Conservation (phyloP, 2,888 invertebrate species). For the Hofmannophila pseudospretella region DNA sequence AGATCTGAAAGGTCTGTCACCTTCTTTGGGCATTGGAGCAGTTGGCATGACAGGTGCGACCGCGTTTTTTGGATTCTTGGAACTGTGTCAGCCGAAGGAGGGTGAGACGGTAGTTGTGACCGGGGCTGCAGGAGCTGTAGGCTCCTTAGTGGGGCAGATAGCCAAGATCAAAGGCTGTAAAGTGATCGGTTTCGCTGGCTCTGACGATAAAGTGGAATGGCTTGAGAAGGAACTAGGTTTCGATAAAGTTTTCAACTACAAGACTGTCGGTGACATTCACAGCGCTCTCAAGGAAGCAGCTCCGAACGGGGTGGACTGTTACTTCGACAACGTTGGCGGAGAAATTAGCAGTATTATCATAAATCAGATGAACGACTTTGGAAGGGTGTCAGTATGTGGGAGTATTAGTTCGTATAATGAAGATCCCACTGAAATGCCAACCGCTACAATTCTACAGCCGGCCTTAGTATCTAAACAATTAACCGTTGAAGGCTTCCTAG, state of each 20-base stretch:
- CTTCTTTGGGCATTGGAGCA: constrained; percentile 78
- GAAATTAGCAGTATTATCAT: constrained; percentile 78
- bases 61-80: constrained; percentile 84
- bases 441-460: constrained; percentile 70
- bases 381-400: constrained; percentile 42
- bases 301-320: constrained; percentile 84
- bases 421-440: constrained; percentile 29
- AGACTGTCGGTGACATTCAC: constrained; percentile 69
- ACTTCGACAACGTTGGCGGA: constrained; percentile 87
- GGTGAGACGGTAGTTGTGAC: constrained; percentile 85
- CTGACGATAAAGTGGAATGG: constrained; percentile 84
- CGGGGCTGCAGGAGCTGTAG: constrained; percentile 86
- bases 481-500: constrained; percentile 79
- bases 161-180: constrained; percentile 81
- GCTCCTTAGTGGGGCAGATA: constrained; percentile 85
- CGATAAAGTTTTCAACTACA: constrained; percentile 85
- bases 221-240: constrained; percentile 81
- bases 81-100: constrained; percentile 81
- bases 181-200: constrained; percentile 84
- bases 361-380: constrained; percentile 73
- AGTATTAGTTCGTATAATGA: constrained; percentile 54
- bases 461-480: constrained; percentile 76
- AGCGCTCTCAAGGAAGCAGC: constrained; percentile 78
- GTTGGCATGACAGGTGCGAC: constrained; percentile 84
- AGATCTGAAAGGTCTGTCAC: constrained; percentile 65